phyloP scores from a whole-genome alignment of 2,797 vertebrate species.

The Danio kyathit region DNA sequence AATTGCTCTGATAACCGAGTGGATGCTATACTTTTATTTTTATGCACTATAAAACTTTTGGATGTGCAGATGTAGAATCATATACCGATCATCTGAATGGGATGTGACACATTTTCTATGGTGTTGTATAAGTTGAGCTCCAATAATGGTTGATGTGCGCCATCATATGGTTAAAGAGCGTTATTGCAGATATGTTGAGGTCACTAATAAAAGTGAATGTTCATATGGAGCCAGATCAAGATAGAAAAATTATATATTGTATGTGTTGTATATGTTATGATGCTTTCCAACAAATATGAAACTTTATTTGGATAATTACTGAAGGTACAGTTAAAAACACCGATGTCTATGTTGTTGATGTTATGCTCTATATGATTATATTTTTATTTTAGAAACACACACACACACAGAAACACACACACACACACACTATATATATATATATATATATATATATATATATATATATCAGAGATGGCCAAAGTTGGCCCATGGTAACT shows the following conservation, averaged over 20 bases:
- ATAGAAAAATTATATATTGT: not conserved
- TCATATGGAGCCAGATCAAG: not conserved
- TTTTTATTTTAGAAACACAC: too few species aligned
- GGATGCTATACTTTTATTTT: too few species aligned
- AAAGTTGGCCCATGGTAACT: too few species aligned
- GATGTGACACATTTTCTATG: not conserved
- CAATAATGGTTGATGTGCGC: not conserved
- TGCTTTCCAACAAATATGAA: not conserved
- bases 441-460: too few species aligned
- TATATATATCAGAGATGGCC: too few species aligned
- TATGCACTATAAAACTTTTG: not conserved
- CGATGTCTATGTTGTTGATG: too few species aligned
- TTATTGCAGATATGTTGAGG: not conserved
- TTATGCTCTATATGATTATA: too few species aligned
- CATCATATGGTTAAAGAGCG: not conserved
- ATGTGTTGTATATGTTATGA: too few species aligned
- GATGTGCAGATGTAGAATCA: not conserved
- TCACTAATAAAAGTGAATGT: not conserved
- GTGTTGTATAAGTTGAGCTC: not conserved
- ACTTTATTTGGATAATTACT: not conserved
- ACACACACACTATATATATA: too few species aligned
- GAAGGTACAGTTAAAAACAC: too few species aligned
- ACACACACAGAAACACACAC: too few species aligned
- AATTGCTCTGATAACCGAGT: not conserved
- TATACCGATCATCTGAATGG: not conserved